Base-by-base conservation (phyloP, 2,797 vertebrate genomes). In the Typhlichthys eigenmanni region DNA sequence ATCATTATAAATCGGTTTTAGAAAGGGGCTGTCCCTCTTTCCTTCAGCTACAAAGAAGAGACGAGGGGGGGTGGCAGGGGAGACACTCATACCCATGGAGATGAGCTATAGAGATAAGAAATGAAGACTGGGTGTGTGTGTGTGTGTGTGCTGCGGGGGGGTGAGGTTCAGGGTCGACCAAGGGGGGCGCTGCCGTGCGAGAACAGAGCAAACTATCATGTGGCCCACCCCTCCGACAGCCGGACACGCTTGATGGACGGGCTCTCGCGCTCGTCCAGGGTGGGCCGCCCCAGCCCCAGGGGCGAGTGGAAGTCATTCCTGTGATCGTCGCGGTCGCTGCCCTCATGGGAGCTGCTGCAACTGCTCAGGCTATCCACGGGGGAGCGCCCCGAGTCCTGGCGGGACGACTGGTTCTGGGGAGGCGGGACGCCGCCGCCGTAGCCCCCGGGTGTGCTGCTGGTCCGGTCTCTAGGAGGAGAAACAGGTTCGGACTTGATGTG, bases 401-500 rank as follows among this genome's bases (percentile, higher is more conserved):
- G 96, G 86, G 94, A 94, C 68, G 90, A 82, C 54, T 89, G 85
- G 74, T 85, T 90, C 59, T 87, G 89, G 38, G 95, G 93, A 56
- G 83, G 81, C 76, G 92, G 94, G 79, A 94, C 86, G 88, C 95
- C 93, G 82, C 95, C 92, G 87, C 95, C 83, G 91, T 95, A 87
- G 89, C 95, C 95, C 90, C 94, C 96, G 60, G 95, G 95, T 71
- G 97, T 96, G 87, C 92, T 95, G 95, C 93, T 94, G 93, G 95
- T 96, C 91, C 95, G 96, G 91, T 99, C 97, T 97, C 97, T 98
- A 95, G 97, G 97, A 96, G 97, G 97, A 96, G 97, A 99, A 96
- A 98, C 96, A 95, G 97, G 97, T 98, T 99, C 97, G 95, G 96
- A 98, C 97, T 99, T 99, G 97, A 99, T 99, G 97, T 94, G 96